Evolutionary conservation across 2,797 vertebrate species (phyloP), one percentile per base, ranked within the genome.

Genomic region (Epinephelus awoara): DNA sequence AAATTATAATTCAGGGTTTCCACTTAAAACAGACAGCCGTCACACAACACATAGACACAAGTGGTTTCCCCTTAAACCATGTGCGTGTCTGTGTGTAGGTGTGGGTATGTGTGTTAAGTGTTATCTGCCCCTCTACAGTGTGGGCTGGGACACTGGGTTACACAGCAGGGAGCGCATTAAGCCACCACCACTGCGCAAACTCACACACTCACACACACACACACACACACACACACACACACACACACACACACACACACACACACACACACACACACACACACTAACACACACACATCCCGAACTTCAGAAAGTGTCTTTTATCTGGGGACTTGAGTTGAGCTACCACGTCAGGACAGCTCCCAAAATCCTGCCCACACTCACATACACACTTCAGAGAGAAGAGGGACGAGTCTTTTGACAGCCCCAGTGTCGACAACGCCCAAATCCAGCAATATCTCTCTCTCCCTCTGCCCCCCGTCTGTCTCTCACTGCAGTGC

Each of bases 51-150:
- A 59, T 1, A 65, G 47, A 74, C 34, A 66, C 21, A 27, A 67
- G 34, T 54, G n/a, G 12, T 11, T 67, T 68, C 25, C 51, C 40
- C 61, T 83, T 61, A 64, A 74, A 75, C 51, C 52, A 17, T 72
- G 57, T 70, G 61, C 21, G n/a, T 68, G 29, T 49, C 19, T 82
- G 72, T 85, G 72, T 69, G 82, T 72, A 67, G 64, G 75, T 83
- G 85, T 82, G 79, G 34, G 49, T 62, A 9, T 78, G 79, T 80
- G 85, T 81, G 83, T 79, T 72, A 61, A 75, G 80, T 88, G 88
- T 93, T 95, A 95, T 95, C 95, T 94, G 88, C 84, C 90, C 89
- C 76, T 51, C 87, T 91, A 91, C 95, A 95, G 93, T 94, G 88
- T 84, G 90, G 72, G 88, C 89, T 91, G 90, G 64, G 84, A 87